phyloP scores from a whole-genome alignment of 2,888 invertebrate species.

The Orthonevra nobilis region DNA sequence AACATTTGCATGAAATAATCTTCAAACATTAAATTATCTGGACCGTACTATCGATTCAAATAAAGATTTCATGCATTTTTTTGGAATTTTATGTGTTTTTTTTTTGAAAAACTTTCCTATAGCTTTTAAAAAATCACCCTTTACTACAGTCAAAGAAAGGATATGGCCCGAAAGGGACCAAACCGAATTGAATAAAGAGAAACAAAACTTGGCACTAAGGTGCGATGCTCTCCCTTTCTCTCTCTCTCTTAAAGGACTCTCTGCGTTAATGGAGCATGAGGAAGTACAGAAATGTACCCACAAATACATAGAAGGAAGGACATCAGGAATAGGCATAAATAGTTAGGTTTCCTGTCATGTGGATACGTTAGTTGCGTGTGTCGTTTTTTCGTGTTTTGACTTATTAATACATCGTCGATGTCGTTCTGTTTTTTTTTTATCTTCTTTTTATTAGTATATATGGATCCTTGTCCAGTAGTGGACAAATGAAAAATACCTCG shows the following conservation, averaged over 20 bases:
- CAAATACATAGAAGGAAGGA: conserved; percentile 36
- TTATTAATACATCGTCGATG: conserved; percentile 59
- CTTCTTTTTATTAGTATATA: conserved; percentile 15
- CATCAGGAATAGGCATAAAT: neutral
- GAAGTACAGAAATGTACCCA: conserved; percentile 20
- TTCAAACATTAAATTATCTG: no score
- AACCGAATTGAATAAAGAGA: conserved; percentile 46
- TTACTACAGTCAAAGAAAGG: conserved; percentile 36
- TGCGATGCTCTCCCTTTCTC: no score
- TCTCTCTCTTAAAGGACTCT: conserved; percentile 59
- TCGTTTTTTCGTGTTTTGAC: conserved; percentile 66
- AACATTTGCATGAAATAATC: no score
- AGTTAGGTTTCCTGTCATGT: conserved; percentile 47
- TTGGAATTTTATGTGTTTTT: no score
- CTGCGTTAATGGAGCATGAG: conserved; percentile 48
- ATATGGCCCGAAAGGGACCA: conserved; percentile 41
- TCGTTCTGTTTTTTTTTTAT: conserved; percentile 5
- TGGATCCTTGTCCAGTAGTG: conserved; percentile 49
- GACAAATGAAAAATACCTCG: conserved; percentile 39
- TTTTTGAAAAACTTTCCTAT: no score
- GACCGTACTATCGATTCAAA: no score
- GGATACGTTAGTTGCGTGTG: conserved; percentile 58
- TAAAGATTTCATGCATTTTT: no score
- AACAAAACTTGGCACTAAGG: conserved; percentile 51
- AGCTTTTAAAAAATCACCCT: no score